These are phyloP conservation scores for Conus betulinus DNA, from an alignment of 1,140 invertebrate genomes.

Conservation along the genomic window DNA sequence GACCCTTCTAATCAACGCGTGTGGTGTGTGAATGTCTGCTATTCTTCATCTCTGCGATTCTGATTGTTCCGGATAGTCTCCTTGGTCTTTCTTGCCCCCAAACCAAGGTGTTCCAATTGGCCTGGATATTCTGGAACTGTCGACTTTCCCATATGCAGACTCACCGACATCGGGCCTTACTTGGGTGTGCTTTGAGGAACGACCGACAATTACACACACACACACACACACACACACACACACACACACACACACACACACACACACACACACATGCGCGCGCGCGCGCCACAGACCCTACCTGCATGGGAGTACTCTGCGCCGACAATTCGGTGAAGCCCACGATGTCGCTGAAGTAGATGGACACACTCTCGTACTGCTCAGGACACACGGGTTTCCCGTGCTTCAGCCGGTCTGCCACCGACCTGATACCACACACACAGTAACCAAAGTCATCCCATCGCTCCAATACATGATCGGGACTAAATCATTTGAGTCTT, in stretches of 20 bases:
- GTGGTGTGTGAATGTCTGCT: no score
- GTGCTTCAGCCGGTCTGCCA: conserved; percentile 94
- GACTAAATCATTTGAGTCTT: no score
- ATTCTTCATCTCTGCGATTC: no score
- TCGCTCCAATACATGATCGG: no score
- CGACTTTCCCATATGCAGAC: no score
- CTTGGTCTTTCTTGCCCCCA: no score
- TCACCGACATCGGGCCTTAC: conserved; percentile 75
- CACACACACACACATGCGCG: background rate
- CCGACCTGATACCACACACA: conserved; percentile 79
- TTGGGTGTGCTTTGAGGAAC: conserved; percentile 88
- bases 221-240: background rate
- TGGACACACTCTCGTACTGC: conserved; percentile 69
- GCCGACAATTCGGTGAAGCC: conserved; percentile 85
- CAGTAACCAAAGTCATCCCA: no score
- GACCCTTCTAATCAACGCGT: no score
- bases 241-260: background rate
- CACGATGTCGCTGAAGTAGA: conserved; percentile 75
- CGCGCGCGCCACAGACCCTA: conserved; percentile 32
- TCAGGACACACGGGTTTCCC: conserved; percentile 81
- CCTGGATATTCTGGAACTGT: no score
- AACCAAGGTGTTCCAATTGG: no score
- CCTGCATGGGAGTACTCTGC: conserved; percentile 80
- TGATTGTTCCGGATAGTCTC: no score
- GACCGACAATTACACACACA: conserved; percentile 74